Evolutionary conservation across 2,113 vertebrate genomes (phyloP).

Genomic region (Ardeotis arabs): DNA sequence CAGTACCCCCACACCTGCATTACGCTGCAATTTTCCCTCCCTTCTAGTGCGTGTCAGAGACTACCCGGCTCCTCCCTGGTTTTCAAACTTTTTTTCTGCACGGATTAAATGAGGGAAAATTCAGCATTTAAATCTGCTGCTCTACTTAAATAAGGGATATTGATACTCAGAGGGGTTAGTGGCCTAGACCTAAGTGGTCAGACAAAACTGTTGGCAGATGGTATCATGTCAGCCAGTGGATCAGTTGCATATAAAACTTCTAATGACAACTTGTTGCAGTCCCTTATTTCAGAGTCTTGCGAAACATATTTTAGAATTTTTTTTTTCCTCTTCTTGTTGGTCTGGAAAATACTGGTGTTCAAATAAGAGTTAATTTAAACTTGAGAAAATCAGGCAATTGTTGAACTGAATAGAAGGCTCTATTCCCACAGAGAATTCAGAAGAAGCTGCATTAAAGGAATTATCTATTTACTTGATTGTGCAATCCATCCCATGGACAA

Average conservation of each 20-base stretch:
- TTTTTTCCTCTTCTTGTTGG: background rate
- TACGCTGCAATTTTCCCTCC: background rate
- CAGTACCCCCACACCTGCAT: accelerated
- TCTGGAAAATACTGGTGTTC: background rate
- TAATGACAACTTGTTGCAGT: background rate
- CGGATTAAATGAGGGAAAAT: background rate
- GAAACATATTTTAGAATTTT: background rate
- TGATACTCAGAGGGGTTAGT: background rate
- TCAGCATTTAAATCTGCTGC: background rate
- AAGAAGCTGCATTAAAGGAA: background rate
- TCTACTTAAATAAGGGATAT: background rate
- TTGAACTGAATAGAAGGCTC: background rate
- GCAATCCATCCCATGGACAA: background rate
- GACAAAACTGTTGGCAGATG: background rate
- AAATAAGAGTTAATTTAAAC: background rate
- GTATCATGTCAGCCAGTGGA: background rate
- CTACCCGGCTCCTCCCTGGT: background rate
- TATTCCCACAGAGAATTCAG: background rate
- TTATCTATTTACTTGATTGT: background rate
- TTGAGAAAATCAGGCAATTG: background rate
- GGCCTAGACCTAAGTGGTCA: background rate
- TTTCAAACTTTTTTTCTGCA: background rate
- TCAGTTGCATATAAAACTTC: background rate
- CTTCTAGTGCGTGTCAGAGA: accelerated
- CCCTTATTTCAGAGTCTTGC: background rate